Evolutionary conservation across 2,888 invertebrate species (phyloP).

Genomic region (Candidula unifasciata): DNA sequence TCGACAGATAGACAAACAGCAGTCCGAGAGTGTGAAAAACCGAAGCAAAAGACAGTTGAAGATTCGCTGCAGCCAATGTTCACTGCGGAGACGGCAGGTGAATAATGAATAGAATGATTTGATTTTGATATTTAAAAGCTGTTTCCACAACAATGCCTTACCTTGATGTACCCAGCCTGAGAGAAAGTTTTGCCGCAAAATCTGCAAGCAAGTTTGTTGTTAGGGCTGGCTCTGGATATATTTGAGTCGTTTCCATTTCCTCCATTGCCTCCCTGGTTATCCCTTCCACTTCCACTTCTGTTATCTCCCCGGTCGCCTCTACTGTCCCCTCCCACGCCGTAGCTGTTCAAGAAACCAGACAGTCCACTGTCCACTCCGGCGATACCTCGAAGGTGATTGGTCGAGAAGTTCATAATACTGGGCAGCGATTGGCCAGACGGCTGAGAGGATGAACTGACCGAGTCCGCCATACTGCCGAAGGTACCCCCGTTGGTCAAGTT

Average conservation of each 20-base stretch:
- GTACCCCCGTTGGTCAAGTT: constrained; percentile 30
- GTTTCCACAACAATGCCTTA: background rate
- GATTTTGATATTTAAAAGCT: background rate
- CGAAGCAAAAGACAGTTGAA: too few species aligned
- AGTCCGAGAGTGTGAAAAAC: too few species aligned
- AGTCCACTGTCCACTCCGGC: constrained; percentile 40
- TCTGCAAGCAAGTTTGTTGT: constrained; percentile 67
- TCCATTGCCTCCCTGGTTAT: constrained; percentile 9
- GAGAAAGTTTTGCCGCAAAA: constrained; percentile 73
- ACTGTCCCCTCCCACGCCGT: constrained; percentile 43
- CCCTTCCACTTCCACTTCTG: constrained; percentile 25
- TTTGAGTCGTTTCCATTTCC: constrained; percentile 12
- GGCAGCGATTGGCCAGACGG: constrained; percentile 39
- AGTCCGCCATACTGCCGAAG: constrained; percentile 30
- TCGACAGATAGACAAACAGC: too few species aligned
- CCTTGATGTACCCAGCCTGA: constrained; percentile 68
- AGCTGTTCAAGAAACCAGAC: constrained; percentile 42
- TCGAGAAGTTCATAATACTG: constrained; percentile 49
- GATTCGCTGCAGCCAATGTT: too few species aligned
- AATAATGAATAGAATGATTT: background rate
- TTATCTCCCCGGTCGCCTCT: constrained; percentile 1
- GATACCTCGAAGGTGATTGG: constrained; percentile 49
- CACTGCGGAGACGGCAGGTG: too few species aligned
- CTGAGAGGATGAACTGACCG: constrained; percentile 40
- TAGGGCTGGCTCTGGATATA: constrained; percentile 37